Conservation (phyloP, 2,888 invertebrate species). For the Hirtodrosophila duncani region DNA sequence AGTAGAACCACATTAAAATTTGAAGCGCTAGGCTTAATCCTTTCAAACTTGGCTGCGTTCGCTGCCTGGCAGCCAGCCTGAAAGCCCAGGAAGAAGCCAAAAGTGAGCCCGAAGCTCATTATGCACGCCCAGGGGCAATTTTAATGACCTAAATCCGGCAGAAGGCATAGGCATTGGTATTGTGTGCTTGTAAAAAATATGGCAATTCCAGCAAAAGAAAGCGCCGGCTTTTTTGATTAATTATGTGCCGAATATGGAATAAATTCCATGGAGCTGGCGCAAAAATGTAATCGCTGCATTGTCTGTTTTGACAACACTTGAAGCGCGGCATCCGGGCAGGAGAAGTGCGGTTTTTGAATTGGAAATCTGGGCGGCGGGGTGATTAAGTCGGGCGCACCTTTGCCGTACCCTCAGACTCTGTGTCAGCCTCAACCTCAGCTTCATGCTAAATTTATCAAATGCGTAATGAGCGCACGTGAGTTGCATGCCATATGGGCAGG, state of each 20-base stretch:
- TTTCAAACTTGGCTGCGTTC: constrained; percentile 35
- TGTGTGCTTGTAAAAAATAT: constrained; percentile 36
- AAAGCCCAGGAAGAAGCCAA: not conserved
- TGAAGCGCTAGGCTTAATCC: constrained; percentile 53
- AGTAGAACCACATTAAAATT: constrained; percentile 51
- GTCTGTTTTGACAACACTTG: constrained; percentile 59
- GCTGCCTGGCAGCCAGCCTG: not conserved
- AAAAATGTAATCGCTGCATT: constrained; percentile 60
- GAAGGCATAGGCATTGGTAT: constrained; percentile 10
- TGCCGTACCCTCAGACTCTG: constrained; percentile 13
- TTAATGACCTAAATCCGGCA: constrained; percentile 64
- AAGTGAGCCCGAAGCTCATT: constrained; percentile 49
- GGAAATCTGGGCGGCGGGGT: no score
- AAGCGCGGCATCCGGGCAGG: not conserved
- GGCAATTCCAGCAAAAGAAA: no score
- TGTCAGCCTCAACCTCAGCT: constrained; percentile 31
- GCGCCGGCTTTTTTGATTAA: constrained; percentile 56
- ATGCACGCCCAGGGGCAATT: constrained; percentile 52
- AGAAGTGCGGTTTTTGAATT: constrained; percentile 14
- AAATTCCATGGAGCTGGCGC: constrained; percentile 1
- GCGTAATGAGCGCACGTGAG: constrained; percentile 76
- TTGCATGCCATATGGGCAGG: constrained; percentile 61
- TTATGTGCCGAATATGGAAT: constrained; percentile 59
- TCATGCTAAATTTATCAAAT: constrained; percentile 76
- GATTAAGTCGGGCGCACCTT: constrained; percentile 41